These are phyloP conservation scores for Hydropsyche betteni DNA, from an alignment of 2,888 invertebrate species.

Conservation along the genomic window DNA sequence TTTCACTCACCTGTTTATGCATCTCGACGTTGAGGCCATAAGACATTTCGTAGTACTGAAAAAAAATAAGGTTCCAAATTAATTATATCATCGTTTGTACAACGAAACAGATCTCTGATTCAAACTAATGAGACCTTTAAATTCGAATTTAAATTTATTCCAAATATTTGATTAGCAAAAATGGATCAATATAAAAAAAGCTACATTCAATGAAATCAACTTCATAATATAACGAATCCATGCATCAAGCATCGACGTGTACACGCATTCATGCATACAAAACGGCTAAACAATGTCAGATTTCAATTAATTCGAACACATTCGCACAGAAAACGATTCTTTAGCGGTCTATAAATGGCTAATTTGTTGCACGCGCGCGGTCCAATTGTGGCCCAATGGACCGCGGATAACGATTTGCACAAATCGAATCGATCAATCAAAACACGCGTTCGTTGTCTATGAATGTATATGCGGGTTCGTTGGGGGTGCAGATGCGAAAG, in stretches of 20 bases:
- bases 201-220: no score
- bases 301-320: constrained; percentile 21
- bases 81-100: no score
- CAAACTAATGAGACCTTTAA: no score
- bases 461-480: no score
- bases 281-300: not conserved
- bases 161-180: no score
- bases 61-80: constrained; percentile 55
- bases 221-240: not conserved
- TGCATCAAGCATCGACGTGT: not conserved
- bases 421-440: constrained; percentile 33
- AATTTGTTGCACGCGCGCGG: constrained; percentile 16
- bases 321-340: constrained; percentile 8
- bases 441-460: not conserved
- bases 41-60: constrained; percentile 98
- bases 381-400: constrained; percentile 26
- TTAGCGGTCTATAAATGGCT: not conserved
- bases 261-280: constrained; percentile 11
- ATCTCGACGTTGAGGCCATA: constrained; percentile 97
- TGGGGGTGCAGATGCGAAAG: no score
- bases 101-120: no score
- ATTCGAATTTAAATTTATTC: no score
- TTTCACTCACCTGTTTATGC: constrained; percentile 89
- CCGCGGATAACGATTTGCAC: constrained; percentile 32
- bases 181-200: no score